These are phyloP conservation scores for Nebria salina DNA, from an alignment of 2,888 invertebrate species.

Conservation along the genomic window DNA sequence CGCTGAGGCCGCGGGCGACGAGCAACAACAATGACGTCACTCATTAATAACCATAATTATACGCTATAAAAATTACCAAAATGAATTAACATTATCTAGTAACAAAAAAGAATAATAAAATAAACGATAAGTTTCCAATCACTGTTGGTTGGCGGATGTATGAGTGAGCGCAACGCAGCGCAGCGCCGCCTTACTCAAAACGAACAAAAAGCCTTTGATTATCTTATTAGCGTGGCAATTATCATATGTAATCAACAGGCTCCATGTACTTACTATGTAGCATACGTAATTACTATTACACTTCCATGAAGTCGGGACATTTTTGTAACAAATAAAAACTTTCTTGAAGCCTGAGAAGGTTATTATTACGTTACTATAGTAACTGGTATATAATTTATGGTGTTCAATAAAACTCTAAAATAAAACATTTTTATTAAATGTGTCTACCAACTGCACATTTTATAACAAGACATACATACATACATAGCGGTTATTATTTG, in stretches of 20 bases:
- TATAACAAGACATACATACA: background rate
- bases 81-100: conserved; percentile 40
- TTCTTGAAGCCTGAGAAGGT: background rate
- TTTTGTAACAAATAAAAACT: background rate
- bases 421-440: background rate
- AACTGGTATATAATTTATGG: background rate
- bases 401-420: background rate
- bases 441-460: background rate
- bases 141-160: conserved; percentile 42
- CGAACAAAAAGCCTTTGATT: conserved; percentile 38
- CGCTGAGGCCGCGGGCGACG: conserved; percentile 26
- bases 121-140: conserved; percentile 37
- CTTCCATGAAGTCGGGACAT: background rate
- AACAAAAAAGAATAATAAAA: conserved; percentile 24
- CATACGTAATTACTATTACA: background rate
- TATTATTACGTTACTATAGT: background rate
- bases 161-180: background rate
- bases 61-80: conserved; percentile 47
- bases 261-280: background rate
- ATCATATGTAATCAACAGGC: conserved; percentile 40
- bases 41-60: conserved; percentile 47
- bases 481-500: too few species aligned
- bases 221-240: conserved; percentile 42
- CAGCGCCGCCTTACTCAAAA: conserved; percentile 7
- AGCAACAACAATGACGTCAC: conserved; percentile 38